Base-by-base conservation (phyloP, 2,113 vertebrate species). In the Prolemur simus region DNA sequence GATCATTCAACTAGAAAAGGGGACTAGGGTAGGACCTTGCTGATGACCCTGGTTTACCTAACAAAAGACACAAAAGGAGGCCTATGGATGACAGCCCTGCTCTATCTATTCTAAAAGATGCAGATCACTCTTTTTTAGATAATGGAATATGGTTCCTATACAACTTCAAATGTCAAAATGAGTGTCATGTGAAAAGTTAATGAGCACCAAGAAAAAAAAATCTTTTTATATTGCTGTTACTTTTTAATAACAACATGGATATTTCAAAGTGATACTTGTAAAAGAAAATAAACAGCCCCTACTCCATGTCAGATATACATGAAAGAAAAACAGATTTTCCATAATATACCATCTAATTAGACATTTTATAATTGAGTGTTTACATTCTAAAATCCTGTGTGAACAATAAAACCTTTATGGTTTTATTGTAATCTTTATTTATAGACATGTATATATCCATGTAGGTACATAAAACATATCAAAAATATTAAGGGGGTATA, bases 131-230 rank as follows among this genome's bases (percentile, higher is more conserved):
- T 8, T 27, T 80, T 68, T 34, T 23, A 66, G 23, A 87, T 15
- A 12, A 47, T 3, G 27, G 25, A 47, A 49, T 76, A 47, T 58
- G 13, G 8, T 47, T 83, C 42, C 17, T 58, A n/a, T 74, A 12
- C 63, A 45, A 42, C 23, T 54, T 23, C 54, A 58, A 66, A 81
- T 34, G 25, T 37, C 27, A 60, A 60, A 63, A 42, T 17, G 5
- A 58, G 14, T 60, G 58, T 49, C 49, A n/a, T n/a, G 34, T 39
- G 76, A 89, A 96, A 63, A 66, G 39, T 85, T 96, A 94, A 92
- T 37, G 56, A 5, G 0, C 0, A 54, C 11, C 64, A 89, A 76
- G 37, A 95, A 89, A 95, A 96, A 96, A 0, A 0, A 91, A 87
- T 76, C 71, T 11, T 49, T 64, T 81, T 39, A 89, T 32, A 47